phyloP scores from a whole-genome alignment of 2,113 vertebrate genomes.

The Rissa tridactyla region DNA sequence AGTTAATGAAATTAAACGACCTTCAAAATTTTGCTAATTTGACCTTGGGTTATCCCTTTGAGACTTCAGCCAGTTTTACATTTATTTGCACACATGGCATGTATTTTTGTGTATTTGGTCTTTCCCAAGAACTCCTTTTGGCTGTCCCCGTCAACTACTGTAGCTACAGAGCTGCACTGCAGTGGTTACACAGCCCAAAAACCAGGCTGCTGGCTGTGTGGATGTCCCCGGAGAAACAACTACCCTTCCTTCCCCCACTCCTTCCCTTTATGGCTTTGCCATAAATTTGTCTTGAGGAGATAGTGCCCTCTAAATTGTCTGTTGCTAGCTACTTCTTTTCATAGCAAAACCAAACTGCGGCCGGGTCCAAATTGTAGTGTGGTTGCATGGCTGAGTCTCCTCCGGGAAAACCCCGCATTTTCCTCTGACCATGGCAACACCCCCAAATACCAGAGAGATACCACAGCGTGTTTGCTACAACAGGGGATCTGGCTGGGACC shows the following conservation, averaged over 20 bases:
- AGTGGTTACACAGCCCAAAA: not conserved
- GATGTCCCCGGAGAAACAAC: not conserved
- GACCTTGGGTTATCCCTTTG: constrained; percentile 37
- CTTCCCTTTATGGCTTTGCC: not conserved
- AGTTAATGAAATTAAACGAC: constrained; percentile 76
- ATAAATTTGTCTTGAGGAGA: not conserved
- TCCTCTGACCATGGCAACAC: not conserved
- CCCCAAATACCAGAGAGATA: not conserved
- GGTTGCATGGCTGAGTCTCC: not conserved
- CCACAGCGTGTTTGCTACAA: not conserved
- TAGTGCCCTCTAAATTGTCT: not conserved
- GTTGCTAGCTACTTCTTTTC: not conserved
- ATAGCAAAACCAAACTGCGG: not conserved
- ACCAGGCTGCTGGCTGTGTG: not conserved
- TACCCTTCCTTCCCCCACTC: not conserved
- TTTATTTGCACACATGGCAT: not conserved
- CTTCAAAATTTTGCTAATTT: constrained; percentile 71
- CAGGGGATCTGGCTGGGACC: not conserved
- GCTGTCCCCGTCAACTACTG: not conserved
- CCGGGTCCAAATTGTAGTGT: not conserved
- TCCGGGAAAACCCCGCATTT: not conserved
- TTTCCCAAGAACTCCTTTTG: not conserved
- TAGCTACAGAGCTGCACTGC: not conserved
- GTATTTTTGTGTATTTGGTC: not conserved
- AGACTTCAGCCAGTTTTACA: constrained; percentile 25